phyloP scores from a whole-genome alignment of 2,797 vertebrate species.

The Rhincodon typus region DNA sequence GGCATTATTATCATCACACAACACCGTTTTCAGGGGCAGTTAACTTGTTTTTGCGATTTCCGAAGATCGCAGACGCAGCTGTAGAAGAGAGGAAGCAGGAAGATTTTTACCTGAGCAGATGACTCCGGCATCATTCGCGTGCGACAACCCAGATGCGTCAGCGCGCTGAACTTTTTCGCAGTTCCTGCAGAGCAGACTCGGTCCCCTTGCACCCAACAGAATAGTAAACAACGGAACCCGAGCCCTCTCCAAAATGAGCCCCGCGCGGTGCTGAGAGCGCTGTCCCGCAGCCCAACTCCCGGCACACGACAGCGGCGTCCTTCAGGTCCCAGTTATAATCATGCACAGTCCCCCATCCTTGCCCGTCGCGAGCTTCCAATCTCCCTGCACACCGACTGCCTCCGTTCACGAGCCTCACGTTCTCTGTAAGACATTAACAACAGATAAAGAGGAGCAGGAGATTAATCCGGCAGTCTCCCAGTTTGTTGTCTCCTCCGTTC shows the following conservation, averaged over 20 bases:
- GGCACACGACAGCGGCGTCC: neutral
- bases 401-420: neutral
- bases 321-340: neutral
- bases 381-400: neutral
- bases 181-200: neutral
- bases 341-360: neutral
- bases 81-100: neutral
- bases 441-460: neutral
- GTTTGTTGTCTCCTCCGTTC: too few relatives aligned
- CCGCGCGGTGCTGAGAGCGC: neutral
- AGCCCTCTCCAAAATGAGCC: neutral
- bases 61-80: accelerated
- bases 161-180: too few relatives aligned
- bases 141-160: accelerated
- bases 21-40: too few relatives aligned
- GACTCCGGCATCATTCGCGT: neutral
- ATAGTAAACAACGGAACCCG: neutral
- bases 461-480: too few relatives aligned
- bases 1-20: too few relatives aligned
- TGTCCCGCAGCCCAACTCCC: neutral
- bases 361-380: neutral
- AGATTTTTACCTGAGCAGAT: neutral
- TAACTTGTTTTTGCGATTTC: too few relatives aligned
- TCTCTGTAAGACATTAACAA: neutral
- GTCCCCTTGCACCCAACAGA: neutral